phyloP scores from a whole-genome alignment of 2,888 invertebrate species.

The Incurvaria masculella region DNA sequence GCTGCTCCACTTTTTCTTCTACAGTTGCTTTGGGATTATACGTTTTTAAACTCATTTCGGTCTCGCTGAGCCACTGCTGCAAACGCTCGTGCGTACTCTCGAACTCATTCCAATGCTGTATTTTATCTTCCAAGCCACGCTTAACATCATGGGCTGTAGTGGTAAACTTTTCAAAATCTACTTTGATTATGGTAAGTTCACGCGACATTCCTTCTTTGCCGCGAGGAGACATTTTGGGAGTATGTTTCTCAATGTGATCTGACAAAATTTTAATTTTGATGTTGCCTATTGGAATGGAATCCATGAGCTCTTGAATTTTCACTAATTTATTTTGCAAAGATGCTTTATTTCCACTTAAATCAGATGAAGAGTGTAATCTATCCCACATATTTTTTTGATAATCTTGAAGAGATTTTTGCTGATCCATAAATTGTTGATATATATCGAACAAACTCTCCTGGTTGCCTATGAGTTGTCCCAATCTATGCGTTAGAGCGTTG shows the following conservation, averaged over 20 bases:
- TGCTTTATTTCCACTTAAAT: conserved; percentile 84
- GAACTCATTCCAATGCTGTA: conserved; percentile 90
- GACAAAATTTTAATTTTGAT: conserved; percentile 73
- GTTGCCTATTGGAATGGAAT: conserved; percentile 72
- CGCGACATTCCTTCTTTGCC: conserved; percentile 83
- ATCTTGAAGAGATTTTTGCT: conserved; percentile 83
- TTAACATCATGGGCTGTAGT: conserved; percentile 74
- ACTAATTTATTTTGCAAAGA: conserved; percentile 77
- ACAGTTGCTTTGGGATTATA: conserved; percentile 79
- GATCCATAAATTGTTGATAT: conserved; percentile 82
- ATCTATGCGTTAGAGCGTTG: conserved; percentile 63
- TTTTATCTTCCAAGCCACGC: conserved; percentile 75
- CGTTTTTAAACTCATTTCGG: conserved; percentile 82
- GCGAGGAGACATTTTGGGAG: conserved; percentile 69
- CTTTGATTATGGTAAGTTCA: conserved; percentile 74
- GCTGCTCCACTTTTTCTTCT: conserved; percentile 88
- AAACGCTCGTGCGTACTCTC: conserved; percentile 81
- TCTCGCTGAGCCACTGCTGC: conserved; percentile 79
- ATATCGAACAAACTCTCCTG: conserved; percentile 75
- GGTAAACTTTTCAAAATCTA: conserved; percentile 80
- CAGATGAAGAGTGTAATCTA: conserved; percentile 75
- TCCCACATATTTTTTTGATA: conserved; percentile 91
- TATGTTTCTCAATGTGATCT: conserved; percentile 68
- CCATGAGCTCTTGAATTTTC: conserved; percentile 78
- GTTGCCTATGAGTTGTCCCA: conserved; percentile 65